Conservation (phyloP, 2,888 invertebrate species). For the Sepioteuthis lessoniana region DNA sequence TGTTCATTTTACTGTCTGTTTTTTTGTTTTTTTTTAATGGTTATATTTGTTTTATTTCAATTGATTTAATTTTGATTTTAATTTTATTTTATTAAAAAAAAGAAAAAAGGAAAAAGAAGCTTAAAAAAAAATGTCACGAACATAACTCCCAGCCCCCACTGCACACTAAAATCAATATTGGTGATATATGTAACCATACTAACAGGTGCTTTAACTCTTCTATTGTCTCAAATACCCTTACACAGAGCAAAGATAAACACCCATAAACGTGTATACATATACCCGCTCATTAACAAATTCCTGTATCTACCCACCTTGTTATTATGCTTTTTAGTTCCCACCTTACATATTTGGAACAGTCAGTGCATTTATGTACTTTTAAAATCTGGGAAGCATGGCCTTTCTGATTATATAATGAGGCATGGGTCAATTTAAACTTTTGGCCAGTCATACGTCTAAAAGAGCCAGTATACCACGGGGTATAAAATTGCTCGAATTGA, state of each 20-base stretch:
- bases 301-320: too few species aligned
- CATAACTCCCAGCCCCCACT: background rate
- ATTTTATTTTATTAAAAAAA: slow-evolving; percentile 21
- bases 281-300: background rate
- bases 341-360: background rate
- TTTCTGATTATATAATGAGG: too few species aligned
- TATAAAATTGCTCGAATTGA: too few species aligned
- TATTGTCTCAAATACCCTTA: background rate
- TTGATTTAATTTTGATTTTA: background rate
- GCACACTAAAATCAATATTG: background rate
- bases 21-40: background rate
- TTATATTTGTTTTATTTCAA: background rate
- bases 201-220: background rate
- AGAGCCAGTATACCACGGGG: too few species aligned
- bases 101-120: background rate
- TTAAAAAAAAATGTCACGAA: background rate
- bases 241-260: background rate
- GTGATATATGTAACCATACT: slow-evolving; percentile 14
- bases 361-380: background rate
- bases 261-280: background rate
- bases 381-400: background rate
- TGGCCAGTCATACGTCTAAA: too few species aligned
- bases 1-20: background rate
- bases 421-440: too few species aligned
- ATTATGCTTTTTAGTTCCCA: background rate